Evolutionary conservation across 2,888 invertebrate species (phyloP), one percentile per base, ranked within the genome.

Genomic region (Pachycephus smyrnensis): DNA sequence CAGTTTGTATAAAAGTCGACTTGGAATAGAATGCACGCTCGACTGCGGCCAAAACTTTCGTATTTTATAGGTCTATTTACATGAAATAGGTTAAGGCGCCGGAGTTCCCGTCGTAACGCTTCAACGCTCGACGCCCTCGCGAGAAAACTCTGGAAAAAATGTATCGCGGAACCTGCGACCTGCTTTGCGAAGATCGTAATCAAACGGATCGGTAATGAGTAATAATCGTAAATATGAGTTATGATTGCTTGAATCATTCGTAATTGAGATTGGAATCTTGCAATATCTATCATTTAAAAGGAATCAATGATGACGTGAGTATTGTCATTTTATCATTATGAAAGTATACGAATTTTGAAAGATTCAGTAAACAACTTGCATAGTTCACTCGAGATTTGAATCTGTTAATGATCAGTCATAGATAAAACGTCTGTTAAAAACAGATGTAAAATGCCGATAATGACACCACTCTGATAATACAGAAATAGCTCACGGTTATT

Each of bases 51-150:
- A 23, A 35, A 74, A 33, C 37, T 74, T 35, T 30, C n/a, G 12
- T 35, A 74, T 74, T 74, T 74, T 74, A 35, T 74, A 33, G 37
- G 32, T 74, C n/a, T 74, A 33, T 74, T 33, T 74, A 35, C 74
- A 35, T 35, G 74, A 74, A 74, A 74, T 74, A 30, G 33, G 74
- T 74, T 36, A 35, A 74, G 74, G 37, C 30, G 74, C 71, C 71
- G 23, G 30, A 30, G 71, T 15, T 71, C 32, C 71, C 32, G 71
- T 71, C 32, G 71, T 71, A 55, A 55, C 55, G 55, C 23, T 55
- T 55, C 23, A 23, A 23, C 55, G 55, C 55, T 55, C 55, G 55
- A 55, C 23, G 55, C 23, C 55, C 55, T 23, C 55, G 9, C 55
- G 55, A 55, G 55, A 55, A 55, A 55, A 55, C 55, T 40, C 55